These are phyloP conservation scores for Atherix ibis DNA, from an alignment of 2,888 invertebrate genomes.

Conservation along the genomic window DNA sequence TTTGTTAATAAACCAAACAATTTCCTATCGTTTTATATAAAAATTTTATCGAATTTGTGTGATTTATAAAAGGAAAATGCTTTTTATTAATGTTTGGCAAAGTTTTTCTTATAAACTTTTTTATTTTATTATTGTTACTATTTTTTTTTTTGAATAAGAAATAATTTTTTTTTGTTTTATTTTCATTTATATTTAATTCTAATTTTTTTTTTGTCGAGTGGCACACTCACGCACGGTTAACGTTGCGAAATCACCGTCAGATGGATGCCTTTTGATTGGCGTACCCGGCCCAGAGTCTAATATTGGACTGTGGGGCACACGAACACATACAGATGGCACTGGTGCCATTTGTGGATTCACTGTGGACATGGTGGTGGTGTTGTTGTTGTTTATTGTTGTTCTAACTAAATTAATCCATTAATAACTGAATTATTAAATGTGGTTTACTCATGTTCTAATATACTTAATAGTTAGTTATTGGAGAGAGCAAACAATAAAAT, in stretches of 20 bases:
- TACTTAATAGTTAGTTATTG: too few relatives aligned
- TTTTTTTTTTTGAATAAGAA: background rate
- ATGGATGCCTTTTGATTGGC: constrained; percentile 33
- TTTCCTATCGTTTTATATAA: too few relatives aligned
- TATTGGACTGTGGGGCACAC: constrained; percentile 33
- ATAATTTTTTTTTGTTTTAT: background rate
- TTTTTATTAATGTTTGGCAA: too few relatives aligned
- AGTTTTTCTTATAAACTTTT: too few relatives aligned
- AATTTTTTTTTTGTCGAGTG: constrained; percentile 10
- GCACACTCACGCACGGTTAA: constrained; percentile 35
- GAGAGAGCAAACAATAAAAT: too few relatives aligned
- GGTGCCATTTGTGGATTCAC: constrained; percentile 23
- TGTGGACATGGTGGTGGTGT: constrained; percentile 20
- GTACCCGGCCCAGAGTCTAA: constrained; percentile 28
- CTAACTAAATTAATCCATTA: constrained; percentile 14
- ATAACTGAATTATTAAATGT: background rate
- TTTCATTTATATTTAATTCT: constrained; percentile 1
- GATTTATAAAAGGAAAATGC: too few relatives aligned
- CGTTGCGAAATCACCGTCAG: constrained; percentile 32
- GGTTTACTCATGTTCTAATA: too few relatives aligned
- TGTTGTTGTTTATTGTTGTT: constrained; percentile 19
- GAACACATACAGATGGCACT: constrained; percentile 34
- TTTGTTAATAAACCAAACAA: too few relatives aligned
- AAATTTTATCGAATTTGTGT: too few relatives aligned
- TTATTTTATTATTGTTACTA: too few relatives aligned